Evolutionary conservation across 2,888 invertebrate species (phyloP), one percentile per base, ranked within the genome.

Genomic region (Charanyca ferruginea): DNA sequence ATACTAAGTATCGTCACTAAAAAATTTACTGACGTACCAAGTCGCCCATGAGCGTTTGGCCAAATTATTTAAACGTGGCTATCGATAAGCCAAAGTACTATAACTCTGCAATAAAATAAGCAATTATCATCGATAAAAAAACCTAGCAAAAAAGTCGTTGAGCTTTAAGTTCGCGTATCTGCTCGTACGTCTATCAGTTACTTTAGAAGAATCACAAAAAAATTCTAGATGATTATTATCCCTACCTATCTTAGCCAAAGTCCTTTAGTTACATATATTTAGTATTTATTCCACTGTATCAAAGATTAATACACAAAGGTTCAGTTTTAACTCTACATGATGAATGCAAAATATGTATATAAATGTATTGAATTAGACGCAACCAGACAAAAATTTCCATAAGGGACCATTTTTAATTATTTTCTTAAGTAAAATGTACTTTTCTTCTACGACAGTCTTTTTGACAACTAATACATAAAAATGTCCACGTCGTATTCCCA

Each of bases 201-300:
- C 16, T 38, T 13, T n/a, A n/a, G n/a, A 67, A 20, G 61, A 60
- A 55, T 41, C 63, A 69, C 47, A 62, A 44, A 66, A 58, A 74
- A 62, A 63, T 48, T 20, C 51, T 18, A 28, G 41, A 53, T 38
- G 45, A 35, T 66, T 54, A 25, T 58, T 49, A 38, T 57, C 48
- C 22, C 13, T 61, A 61, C 22, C 13, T 61, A 61, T 45, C 44
- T 28, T 53, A 60, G 18, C 41, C 20, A 20, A 22, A 42, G 48
- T 48, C 23, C 25, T 23, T 53, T 5, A 28, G 4, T 55, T 16
- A 35, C 25, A 51, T 45, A 47, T 35, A 53, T 20, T 45, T 54
- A 18, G 7, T 49, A 18, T 58, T 45, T 42, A 60, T 42, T 44
- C 38, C 25, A 55, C 38, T 48, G n/a, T 13, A 42, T 35, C 13